A percentile compares a stretch with the other conserved stretches of the same genome.
phyloP scores from a whole-genome alignment of 2,113 vertebrate genomes.

The Bostrychus sinensis region DNA sequence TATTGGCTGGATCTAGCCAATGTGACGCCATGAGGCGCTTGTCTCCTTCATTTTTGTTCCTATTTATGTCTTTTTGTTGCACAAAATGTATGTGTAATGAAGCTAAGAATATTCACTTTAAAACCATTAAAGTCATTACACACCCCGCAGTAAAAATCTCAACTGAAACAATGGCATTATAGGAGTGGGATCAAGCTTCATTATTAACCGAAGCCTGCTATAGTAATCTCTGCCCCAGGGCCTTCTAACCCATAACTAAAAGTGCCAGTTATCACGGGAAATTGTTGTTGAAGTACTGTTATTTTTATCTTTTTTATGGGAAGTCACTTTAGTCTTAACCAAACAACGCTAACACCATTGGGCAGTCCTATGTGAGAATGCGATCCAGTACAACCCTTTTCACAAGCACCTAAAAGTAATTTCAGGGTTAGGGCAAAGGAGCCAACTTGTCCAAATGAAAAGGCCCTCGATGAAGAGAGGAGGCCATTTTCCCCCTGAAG shows the following conservation, averaged over 20 bases:
- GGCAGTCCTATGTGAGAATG: constrained; percentile 41
- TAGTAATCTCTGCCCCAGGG: constrained; percentile 1
- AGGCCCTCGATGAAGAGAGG: constrained; percentile 71
- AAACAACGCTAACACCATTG: constrained; percentile 32
- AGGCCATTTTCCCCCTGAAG: constrained; percentile 69
- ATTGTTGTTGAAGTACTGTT: background rate
- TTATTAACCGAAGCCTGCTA: background rate
- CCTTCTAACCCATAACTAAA: background rate
- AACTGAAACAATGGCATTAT: constrained; percentile 7
- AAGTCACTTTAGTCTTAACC: constrained; percentile 5
- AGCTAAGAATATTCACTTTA: background rate
- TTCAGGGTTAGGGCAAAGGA: constrained; percentile 74
- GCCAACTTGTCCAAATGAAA: constrained; percentile 78
- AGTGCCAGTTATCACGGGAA: background rate
- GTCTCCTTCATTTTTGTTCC: background rate
- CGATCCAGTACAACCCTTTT: constrained; percentile 50
- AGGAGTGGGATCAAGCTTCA: background rate
- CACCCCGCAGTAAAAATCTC: background rate
- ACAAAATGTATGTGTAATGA: background rate
- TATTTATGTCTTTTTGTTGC: background rate
- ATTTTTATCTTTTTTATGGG: constrained; percentile 2
- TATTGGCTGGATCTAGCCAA: no score
- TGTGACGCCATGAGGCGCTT: background rate
- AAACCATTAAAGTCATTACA: background rate
- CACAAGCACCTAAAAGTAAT: constrained; percentile 71